Conservation (phyloP, 2,888 invertebrate genomes). For the Chalcosyrphus nemorum region DNA sequence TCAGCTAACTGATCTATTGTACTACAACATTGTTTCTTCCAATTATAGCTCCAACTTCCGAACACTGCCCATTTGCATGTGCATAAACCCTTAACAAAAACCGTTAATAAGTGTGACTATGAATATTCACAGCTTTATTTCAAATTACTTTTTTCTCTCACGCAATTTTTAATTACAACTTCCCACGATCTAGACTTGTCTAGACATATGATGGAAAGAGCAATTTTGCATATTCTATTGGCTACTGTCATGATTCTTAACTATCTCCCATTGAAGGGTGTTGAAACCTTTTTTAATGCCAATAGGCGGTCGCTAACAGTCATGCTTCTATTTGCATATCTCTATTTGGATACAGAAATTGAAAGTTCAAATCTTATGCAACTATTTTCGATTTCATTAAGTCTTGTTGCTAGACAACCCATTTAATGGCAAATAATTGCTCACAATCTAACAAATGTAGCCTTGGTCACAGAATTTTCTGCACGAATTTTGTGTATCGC, state of each 20-base stretch:
- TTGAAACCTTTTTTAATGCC: not conserved
- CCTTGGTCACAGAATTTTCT: constrained; percentile 24
- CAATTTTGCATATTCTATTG: not conserved
- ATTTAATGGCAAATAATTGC: constrained; percentile 10
- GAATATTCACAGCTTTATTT: not conserved
- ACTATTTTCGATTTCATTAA: not conserved
- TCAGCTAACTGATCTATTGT: no score
- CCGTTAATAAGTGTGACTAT: not conserved
- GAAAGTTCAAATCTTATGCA: not conserved
- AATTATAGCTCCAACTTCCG: no score
- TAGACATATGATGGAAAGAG: not conserved
- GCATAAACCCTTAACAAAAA: no score
- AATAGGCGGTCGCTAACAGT: not conserved
- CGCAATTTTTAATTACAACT: not conserved
- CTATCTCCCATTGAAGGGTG: not conserved
- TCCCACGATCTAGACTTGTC: not conserved
- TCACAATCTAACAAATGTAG: not conserved
- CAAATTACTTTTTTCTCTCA: not conserved
- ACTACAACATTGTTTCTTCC: no score
- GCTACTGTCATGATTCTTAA: not conserved
- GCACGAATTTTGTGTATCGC: constrained; percentile 34
- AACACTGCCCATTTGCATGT: no score
- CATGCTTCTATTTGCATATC: not conserved
- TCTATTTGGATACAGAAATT: not conserved
- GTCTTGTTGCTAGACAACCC: not conserved